Evolutionary conservation across 2,797 vertebrate genomes (phyloP).

Genomic region (Crenichthys baileyi): DNA sequence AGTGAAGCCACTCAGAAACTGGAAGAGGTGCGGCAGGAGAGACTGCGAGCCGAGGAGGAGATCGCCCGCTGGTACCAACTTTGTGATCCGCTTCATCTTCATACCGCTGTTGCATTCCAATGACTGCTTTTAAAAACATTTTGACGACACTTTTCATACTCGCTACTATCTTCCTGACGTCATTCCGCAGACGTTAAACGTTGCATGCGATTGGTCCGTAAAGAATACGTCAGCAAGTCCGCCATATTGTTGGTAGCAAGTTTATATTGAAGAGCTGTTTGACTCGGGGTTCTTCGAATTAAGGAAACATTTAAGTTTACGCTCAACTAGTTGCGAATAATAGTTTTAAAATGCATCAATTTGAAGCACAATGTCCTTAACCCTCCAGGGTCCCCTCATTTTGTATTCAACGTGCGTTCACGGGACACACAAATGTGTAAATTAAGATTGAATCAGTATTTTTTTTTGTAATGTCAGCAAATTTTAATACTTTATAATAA

Average conservation of each 20-base stretch:
- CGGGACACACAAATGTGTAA: background rate
- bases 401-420: too few species aligned
- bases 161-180: background rate
- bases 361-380: background rate
- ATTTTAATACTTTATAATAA: too few species aligned
- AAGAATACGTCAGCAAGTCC: background rate
- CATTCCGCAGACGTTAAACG: background rate
- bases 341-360: background rate
- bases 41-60: slow-evolving; percentile 32
- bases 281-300: background rate
- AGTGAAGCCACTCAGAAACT: slow-evolving; percentile 34
- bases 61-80: slow-evolving; percentile 33
- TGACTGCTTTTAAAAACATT: too few species aligned
- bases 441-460: background rate
- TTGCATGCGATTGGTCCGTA: background rate
- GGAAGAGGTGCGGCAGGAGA: slow-evolving; percentile 17
- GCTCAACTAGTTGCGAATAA: background rate
- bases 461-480: background rate
- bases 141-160: background rate
- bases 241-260: background rate
- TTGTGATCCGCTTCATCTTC: background rate
- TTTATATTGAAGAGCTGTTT: background rate
- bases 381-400: background rate
- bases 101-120: background rate
- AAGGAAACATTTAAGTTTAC: background rate